phyloP scores from a whole-genome alignment of 53 echinoderm and acorn worm species.

The Luidia sarsii region DNA sequence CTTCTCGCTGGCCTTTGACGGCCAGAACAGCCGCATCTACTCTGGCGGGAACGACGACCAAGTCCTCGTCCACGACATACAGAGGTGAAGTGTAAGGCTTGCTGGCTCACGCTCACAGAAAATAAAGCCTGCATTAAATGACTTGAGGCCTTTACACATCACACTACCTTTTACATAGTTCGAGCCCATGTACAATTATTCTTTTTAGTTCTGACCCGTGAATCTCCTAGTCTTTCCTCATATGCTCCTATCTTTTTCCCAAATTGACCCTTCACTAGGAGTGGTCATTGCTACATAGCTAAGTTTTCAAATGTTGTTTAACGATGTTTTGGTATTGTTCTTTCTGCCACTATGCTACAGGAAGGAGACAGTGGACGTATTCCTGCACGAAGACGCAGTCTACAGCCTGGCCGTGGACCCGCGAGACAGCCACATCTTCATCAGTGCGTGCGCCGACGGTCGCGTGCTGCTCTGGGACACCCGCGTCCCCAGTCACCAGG shows the following conservation, averaged over 20 bases:
- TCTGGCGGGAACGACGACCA: slow-evolving; percentile 98
- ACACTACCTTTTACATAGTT: no score
- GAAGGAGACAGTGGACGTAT: slow-evolving; percentile 84
- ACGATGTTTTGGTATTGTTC: background rate
- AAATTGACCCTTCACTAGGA: no score
- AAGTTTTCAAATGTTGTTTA: background rate
- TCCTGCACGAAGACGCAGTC: slow-evolving; percentile 96
- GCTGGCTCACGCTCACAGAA: no score
- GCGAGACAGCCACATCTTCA: slow-evolving; percentile 74
- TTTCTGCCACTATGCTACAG: slow-evolving; percentile 54
- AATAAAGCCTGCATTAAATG: no score
- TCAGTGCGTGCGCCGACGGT: slow-evolving; percentile 97
- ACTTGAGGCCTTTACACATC: no score
- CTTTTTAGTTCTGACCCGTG: no score
- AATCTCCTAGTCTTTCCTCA: no score
- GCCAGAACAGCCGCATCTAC: slow-evolving; percentile 78
- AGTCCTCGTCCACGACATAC: slow-evolving; percentile 87
- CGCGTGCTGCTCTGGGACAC: slow-evolving; percentile 89
- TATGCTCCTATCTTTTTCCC: no score
- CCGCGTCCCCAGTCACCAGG: slow-evolving; percentile 74
- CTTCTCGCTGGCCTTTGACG: slow-evolving; percentile 89
- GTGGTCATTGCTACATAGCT: no score
- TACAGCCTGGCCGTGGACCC: slow-evolving; percentile 90
- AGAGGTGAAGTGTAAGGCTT: slow-evolving; percentile 65
- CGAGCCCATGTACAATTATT: no score